Evolutionary conservation across 2,113 vertebrate species (phyloP), one percentile per base, ranked within the genome.

Genomic region (Ptychochromis oligacanthus): DNA sequence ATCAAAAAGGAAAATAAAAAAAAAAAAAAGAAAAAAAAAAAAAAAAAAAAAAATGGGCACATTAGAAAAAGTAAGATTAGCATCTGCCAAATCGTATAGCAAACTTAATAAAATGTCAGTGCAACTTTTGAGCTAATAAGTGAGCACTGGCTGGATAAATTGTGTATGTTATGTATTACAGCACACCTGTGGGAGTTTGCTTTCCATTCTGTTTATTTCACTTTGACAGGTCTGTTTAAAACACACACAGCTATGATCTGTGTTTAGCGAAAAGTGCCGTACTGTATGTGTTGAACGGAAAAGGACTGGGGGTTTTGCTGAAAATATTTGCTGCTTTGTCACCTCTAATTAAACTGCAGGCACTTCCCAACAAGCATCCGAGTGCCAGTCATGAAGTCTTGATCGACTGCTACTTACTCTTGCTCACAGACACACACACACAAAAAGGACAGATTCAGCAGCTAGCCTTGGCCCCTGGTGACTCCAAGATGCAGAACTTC

Each of bases 321-420:
- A 7, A 61, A 60, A 54, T 55, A 52, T 80, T 61, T 77, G 55
- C 31, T 65, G 15, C 36, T 70, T 81, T 76, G 1, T 49, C 81
- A 56, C 80, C 46, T 82, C 77, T 86, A 87, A 88, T 92, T 88
- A 89, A 90, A 81, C 46, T 64, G 20, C 64, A 77, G 77, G 65
- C 34, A 22, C 34, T 67, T 81, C n/a, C 61, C 34, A 62, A 76
- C 57, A 82, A 78, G 77, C 55, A 78, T 65, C 31, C 55, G 52
- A 86, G 38, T 55, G 43, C 17, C 67, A 81, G 55, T 58, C 59
- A 81, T 31, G 58, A 72, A 36, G 28, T 81, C 62, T 67, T 86
- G 75, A 79, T 26, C 17, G 14, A 61, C 40, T 49, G 6, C 40
- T 22, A 7, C 76, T 55, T 64, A 31, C 15, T 76, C 64, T 61